Evolutionary conservation across 2,888 invertebrate genomes (phyloP).

Genomic region (Entomobrya multifasciata): DNA sequence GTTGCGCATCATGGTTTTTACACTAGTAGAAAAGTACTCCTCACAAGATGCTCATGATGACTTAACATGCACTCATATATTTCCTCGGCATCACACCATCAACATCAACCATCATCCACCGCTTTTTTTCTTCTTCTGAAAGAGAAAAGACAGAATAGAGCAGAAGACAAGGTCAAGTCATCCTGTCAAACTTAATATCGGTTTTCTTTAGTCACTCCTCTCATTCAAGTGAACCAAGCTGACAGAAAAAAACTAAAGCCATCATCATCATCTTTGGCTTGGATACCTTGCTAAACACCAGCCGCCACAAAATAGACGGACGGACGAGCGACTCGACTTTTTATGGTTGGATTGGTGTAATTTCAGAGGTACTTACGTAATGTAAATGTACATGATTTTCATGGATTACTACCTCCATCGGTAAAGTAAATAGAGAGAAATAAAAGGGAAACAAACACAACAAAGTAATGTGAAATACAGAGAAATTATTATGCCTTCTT

Average conservation of each 20-base stretch:
- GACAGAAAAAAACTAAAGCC: conserved; percentile 33
- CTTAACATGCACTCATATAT: conserved; percentile 29
- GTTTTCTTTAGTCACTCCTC: conserved; percentile 65
- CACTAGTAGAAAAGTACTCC: conserved; percentile 29
- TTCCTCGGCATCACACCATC: conserved; percentile 55
- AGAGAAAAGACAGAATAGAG: conserved; percentile 62
- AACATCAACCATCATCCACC: no score
- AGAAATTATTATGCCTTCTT: conserved; percentile 55
- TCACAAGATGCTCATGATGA: conserved; percentile 4
- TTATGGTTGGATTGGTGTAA: conserved; percentile 30
- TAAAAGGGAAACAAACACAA: background rate
- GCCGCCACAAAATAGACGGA: conserved; percentile 10
- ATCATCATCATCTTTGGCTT: conserved; percentile 4
- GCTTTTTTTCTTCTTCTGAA: conserved; percentile 10
- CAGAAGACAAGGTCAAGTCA: conserved; percentile 73
- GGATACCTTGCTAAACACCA: background rate
- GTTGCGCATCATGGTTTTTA: conserved; percentile 20
- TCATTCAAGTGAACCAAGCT: conserved; percentile 19
- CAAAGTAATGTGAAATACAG: conserved; percentile 2
- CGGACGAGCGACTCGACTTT: conserved; percentile 28
- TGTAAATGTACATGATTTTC: conserved; percentile 63
- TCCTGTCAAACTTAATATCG: conserved; percentile 74
- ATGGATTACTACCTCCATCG: conserved; percentile 67
- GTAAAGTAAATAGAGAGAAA: conserved; percentile 64
- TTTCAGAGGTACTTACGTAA: conserved; percentile 51